Percentiles rank a stretch among this genome's conserved stretches.
These are phyloP conservation scores for Lytechinus pictus DNA, from an alignment of 35 echinoderm and acorn worm genomes.

Conservation along the genomic window DNA sequence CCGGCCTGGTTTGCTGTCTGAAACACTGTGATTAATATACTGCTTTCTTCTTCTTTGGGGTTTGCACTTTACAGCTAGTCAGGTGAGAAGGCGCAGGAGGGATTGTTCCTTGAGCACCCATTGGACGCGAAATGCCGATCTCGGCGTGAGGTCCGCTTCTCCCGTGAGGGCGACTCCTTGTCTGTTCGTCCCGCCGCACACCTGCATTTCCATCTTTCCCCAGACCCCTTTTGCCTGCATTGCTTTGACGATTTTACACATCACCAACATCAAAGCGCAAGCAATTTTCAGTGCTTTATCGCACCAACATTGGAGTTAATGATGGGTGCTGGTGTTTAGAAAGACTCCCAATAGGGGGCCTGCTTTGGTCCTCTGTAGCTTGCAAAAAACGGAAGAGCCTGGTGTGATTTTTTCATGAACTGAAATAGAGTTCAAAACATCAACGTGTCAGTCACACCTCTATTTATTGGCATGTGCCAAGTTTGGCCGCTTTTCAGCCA, in stretches of 20 bases:
- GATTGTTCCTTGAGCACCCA: background rate
- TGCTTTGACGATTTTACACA: constrained; percentile 6
- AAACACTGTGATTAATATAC: background rate
- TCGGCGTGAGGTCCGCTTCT: constrained; percentile 18
- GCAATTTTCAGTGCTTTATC: constrained; percentile 19
- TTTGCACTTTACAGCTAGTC: constrained; percentile 32
- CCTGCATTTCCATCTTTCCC: constrained; percentile 22
- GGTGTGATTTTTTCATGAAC: constrained; percentile 24
- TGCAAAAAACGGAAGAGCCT: constrained; percentile 4
- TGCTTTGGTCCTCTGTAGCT: background rate
- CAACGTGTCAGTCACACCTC: constrained; percentile 40
- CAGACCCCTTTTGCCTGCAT: background rate
- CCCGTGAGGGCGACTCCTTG: constrained; percentile 8
- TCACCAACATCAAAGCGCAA: constrained; percentile 45
- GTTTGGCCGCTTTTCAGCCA: background rate
- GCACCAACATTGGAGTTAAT: constrained; percentile 19
- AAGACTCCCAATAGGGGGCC: constrained; percentile 15
- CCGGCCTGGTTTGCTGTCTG: background rate
- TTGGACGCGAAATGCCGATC: background rate
- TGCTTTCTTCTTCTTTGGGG: background rate
- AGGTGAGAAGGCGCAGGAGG: background rate
- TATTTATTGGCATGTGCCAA: constrained; percentile 31
- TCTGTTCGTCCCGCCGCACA: constrained; percentile 13
- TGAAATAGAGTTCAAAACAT: background rate
- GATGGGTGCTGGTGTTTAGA: background rate